Base-by-base conservation (phyloP, 2,888 invertebrate genomes). In the Mactromeris polynyma region DNA sequence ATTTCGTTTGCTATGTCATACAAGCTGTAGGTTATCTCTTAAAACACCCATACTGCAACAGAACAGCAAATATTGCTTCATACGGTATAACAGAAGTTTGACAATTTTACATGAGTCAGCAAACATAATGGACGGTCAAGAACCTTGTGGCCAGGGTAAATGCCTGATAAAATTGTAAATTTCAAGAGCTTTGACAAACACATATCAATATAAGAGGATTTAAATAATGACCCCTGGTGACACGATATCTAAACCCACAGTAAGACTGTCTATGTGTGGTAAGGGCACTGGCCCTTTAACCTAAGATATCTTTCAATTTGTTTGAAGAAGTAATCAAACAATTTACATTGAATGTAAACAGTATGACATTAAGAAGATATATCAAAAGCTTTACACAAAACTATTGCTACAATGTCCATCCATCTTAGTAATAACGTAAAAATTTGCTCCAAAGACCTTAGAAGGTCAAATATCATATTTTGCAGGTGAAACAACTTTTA, bases 81-180 rank as follows among this genome's bases (percentile, higher is more conserved):
- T 64, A 64, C n/a, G 21, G 21, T 26, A 46, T 11, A 11, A 64
- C 7, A 9, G 26, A n/a, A 64, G 58, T 11, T 64, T 7, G 58
- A 64, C 58, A 64, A 64, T 64, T 64, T 26, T 26, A 64, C 58
- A 64, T 9, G 58, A 64, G 7, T 64, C 11, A 36, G 73, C 33
- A 82, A 64, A 73, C 33, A 33, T 0, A 31, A 73, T 33, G 31
- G 26, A 26, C 83, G 83, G 83, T 83, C 83, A 83, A 69, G 69
- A n/a, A 83, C 83, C 83, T 83, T 46, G 14, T n/a, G 19, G 21
- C 40, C 19, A 31, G 42, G 83, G 83, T 83, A 73, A 73, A 73
- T 83, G 83, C 42, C 83, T 69, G 83, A 83, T 83, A 83, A 83
- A 82, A 73, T 17, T 58, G n/a, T 7, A 26, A 36, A 38, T 19